Conservation (phyloP, 1,140 invertebrate species). For the Euura saliciscinereae region DNA sequence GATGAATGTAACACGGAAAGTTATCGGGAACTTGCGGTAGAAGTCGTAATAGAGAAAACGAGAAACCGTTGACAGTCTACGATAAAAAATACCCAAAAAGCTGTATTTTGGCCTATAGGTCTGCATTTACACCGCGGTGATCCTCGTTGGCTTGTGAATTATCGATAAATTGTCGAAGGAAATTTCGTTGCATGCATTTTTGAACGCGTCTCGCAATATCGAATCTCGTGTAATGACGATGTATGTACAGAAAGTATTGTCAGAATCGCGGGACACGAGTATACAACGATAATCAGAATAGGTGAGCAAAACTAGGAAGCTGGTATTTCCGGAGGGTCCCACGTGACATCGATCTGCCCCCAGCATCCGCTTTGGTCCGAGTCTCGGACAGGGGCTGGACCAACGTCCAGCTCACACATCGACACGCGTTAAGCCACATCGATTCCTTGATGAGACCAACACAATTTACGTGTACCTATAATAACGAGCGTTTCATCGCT, state of each 20-base stretch:
- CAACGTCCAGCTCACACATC: background rate
- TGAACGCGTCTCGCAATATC: no score
- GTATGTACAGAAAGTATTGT: background rate
- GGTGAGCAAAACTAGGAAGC: slow-evolving; percentile 6
- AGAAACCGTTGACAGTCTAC: no score
- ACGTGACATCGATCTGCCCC: slow-evolving; percentile 2
- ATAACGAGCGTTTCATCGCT: background rate
- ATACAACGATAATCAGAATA: background rate
- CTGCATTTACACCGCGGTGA: no score
- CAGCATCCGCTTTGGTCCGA: background rate
- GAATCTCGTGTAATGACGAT: no score
- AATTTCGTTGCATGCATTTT: no score
- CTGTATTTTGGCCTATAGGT: no score
- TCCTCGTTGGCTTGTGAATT: no score
- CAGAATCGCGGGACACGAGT: background rate
- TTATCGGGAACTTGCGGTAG: no score
- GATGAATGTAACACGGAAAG: no score
- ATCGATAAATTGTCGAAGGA: no score
- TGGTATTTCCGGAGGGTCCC: slow-evolving; percentile 6
- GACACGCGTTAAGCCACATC: background rate
- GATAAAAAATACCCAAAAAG: no score
- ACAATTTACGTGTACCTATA: background rate
- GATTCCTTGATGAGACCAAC: background rate
- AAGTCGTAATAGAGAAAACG: no score
- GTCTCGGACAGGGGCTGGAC: background rate